A percentile compares a stretch with the other conserved stretches of the same genome.
phyloP scores from a whole-genome alignment of 2,888 invertebrate genomes.

The Lutraria lutraria region DNA sequence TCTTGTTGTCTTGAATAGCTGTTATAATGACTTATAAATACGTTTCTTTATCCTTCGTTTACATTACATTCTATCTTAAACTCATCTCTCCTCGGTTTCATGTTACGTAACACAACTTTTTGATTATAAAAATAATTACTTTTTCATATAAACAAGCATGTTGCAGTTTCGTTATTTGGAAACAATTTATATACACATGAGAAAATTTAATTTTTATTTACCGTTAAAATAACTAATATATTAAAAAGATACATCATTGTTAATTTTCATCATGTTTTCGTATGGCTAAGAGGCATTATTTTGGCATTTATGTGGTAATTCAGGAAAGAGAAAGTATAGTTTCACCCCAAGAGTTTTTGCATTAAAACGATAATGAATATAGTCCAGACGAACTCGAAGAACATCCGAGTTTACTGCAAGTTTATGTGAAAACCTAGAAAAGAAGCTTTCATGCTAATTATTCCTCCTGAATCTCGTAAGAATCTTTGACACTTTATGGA shows the following conservation, averaged over 20 bases:
- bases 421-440: neutral
- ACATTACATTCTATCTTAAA: too few relatives aligned
- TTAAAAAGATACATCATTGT: neutral
- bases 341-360: neutral
- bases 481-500: constrained; percentile 6
- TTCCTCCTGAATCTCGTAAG: neutral
- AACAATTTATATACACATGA: neutral
- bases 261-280: neutral
- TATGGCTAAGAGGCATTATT: neutral
- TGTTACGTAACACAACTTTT: too few relatives aligned
- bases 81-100: too few relatives aligned
- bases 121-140: neutral
- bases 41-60: too few relatives aligned
- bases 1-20: too few relatives aligned
- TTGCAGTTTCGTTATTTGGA: neutral
- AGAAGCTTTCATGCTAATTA: neutral
- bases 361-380: neutral
- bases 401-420: neutral
- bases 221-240: neutral
- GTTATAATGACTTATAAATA: too few relatives aligned
- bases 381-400: neutral
- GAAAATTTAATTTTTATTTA: neutral
- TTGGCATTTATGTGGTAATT: constrained; percentile 18
- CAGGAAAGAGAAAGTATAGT: neutral
- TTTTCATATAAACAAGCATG: neutral